Evolutionary conservation across 2,113 vertebrate genomes (phyloP).

Genomic region (Atractosteus spatula): DNA sequence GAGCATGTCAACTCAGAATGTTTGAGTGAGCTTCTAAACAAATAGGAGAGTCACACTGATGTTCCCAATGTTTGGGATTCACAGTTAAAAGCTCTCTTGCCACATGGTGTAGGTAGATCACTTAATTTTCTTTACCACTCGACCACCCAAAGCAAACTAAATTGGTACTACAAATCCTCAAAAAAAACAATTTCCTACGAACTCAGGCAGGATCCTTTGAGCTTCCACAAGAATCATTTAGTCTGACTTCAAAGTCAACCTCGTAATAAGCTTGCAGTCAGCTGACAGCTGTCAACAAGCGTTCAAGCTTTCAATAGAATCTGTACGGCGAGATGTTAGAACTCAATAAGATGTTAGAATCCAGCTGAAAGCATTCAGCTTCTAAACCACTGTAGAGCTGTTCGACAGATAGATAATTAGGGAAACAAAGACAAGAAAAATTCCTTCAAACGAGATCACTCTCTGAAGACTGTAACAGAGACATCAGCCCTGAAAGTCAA

Average conservation of each 20-base stretch:
- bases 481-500: too few species aligned
- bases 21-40: background rate
- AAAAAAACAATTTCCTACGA: too few species aligned
- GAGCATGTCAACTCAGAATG: conserved; percentile 37
- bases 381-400: conserved; percentile 35
- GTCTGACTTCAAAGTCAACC: conserved; percentile 22
- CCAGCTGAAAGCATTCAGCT: conserved; percentile 25
- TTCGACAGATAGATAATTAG: conserved; percentile 28
- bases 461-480: too few species aligned
- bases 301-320: background rate
- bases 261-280: conserved; percentile 11
- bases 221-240: conserved; percentile 25
- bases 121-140: too few species aligned
- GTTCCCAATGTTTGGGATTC: too few species aligned
- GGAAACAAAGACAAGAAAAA: conserved; percentile 45
- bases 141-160: too few species aligned
- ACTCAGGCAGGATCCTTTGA: conserved; percentile 21
- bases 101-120: too few species aligned
- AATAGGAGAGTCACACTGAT: background rate
- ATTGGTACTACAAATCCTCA: too few species aligned
- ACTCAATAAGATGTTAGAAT: conserved; percentile 24
- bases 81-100: too few species aligned
- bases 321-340: conserved; percentile 5
- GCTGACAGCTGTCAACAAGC: conserved; percentile 27
- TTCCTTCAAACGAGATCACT: too few species aligned